Evolutionary conservation across 2,888 invertebrate species (phyloP), one percentile per base, ranked within the genome.

Genomic region (Troglohyphantes excavatus): DNA sequence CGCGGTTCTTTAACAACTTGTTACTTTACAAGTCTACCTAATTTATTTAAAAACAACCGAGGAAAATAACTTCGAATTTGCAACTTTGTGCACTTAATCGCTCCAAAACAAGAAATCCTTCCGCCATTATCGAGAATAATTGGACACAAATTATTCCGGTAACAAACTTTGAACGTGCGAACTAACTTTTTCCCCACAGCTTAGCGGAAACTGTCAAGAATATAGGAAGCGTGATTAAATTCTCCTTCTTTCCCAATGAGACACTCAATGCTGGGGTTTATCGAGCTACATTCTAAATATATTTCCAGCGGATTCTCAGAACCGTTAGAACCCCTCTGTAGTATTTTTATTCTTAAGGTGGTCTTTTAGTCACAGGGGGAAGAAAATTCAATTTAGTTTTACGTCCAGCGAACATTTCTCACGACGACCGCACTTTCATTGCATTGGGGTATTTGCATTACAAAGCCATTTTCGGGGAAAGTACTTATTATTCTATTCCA

Each of bases 341-440:
- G 23, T 11, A 63, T 78, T 79, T 68, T 26, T 81, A 43, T 53
- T 67, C 68, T 65, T 39, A 33, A 33, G 33, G n/a, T 13, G 65
- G 43, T 78, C 78, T 53, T 46, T 81, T 81, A 81, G 68, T 81
- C 81, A 65, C 68, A 27, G 6, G 68, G 53, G 53, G 43, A 53
- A 53, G 29, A 13, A 81, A 68, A 81, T 81, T 81, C 81, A 81
- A 81, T 81, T 81, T 81, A 81, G 68, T 81, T 59, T 81, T 68
- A 67, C 19, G 81, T 81, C 67, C 46, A 23, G n/a, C 33, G 68
- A 81, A 46, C 53, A 2, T 68, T 81, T 68, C 53, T 23, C 68
- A 19, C 81, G 68, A 46, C 81, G 68, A 46, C 81, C 68, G 68
- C 53, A 46, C 29, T 53, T 78, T 65, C 39, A 19, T 65, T 63